These are phyloP conservation scores for Drosophila austrosaltans DNA, from an alignment of 2,888 invertebrate species.

Conservation along the genomic window DNA sequence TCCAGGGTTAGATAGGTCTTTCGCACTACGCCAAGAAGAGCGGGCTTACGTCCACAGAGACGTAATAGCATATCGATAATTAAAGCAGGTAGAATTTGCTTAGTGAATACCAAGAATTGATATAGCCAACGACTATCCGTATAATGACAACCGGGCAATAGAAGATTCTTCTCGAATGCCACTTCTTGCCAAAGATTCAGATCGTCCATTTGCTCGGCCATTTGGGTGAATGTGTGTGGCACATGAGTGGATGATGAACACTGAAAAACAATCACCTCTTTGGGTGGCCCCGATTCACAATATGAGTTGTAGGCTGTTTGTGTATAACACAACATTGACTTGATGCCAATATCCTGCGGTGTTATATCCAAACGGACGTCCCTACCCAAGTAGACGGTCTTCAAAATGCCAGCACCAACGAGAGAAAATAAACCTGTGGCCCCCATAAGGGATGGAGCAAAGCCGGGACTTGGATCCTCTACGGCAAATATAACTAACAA, in stretches of 20 bases:
- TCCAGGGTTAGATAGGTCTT: slow-evolving; percentile 56
- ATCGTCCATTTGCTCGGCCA: slow-evolving; percentile 54
- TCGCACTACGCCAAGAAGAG: slow-evolving; percentile 64
- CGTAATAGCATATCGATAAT: slow-evolving; percentile 58
- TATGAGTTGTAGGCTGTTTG: slow-evolving; percentile 35
- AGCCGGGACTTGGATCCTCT: slow-evolving; percentile 74
- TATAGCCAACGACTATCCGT: slow-evolving; percentile 59
- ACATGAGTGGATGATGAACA: slow-evolving; percentile 58
- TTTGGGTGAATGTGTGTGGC: slow-evolving; percentile 53
- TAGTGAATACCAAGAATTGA: slow-evolving; percentile 57
- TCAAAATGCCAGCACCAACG: slow-evolving; percentile 71
- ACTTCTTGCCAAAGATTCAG: slow-evolving; percentile 49
- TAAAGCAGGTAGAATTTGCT: slow-evolving; percentile 71
- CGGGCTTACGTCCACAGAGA: slow-evolving; percentile 59
- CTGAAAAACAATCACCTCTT: slow-evolving; percentile 58
- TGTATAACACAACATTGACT: slow-evolving; percentile 63
- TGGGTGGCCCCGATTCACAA: slow-evolving; percentile 41
- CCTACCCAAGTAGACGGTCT: slow-evolving; percentile 55
- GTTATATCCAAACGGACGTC: slow-evolving; percentile 63
- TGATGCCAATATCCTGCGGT: slow-evolving; percentile 72
- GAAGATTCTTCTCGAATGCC: slow-evolving; percentile 60
- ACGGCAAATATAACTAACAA: slow-evolving; percentile 63
- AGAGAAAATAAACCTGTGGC: slow-evolving; percentile 74
- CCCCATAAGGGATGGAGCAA: slow-evolving; percentile 68
- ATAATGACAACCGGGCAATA: slow-evolving; percentile 60